These are phyloP conservation scores for Drosophila anomalata DNA, from an alignment of 2,888 invertebrate species.

Conservation along the genomic window DNA sequence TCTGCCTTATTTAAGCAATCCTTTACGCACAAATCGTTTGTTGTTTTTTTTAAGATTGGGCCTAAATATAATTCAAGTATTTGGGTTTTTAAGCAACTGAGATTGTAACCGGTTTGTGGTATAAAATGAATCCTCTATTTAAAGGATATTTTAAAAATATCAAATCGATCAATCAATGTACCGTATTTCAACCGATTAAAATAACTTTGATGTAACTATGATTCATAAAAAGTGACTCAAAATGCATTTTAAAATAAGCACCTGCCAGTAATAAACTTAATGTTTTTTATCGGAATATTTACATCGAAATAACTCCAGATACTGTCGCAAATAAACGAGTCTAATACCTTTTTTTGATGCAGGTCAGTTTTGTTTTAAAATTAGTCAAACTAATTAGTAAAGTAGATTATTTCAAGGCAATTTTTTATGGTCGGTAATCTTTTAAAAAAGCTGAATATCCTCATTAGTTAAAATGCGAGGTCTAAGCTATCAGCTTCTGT, in stretches of 20 bases:
- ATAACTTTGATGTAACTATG: neutral
- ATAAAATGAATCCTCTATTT: neutral
- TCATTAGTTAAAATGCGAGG: neutral
- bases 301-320: neutral
- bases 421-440: neutral
- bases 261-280: too few species aligned
- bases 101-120: conserved; percentile 7
- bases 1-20: conserved; percentile 17
- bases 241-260: too few species aligned
- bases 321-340: neutral
- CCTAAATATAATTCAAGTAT: conserved; percentile 30
- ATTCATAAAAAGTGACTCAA: neutral
- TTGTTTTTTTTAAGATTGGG: conserved; percentile 1
- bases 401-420: neutral
- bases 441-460: neutral
- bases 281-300: neutral
- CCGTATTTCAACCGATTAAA: neutral
- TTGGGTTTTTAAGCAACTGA: conserved; percentile 1
- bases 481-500: neutral
- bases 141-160: conserved; percentile 15
- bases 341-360: neutral
- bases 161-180: conserved; percentile 1
- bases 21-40: conserved; percentile 26
- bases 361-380: neutral
- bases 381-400: neutral